Percentiles rank a stretch among this genome's conserved stretches.
Conservation (phyloP, 2,888 invertebrate species). For the Gastracanthus pulcherrimus region DNA sequence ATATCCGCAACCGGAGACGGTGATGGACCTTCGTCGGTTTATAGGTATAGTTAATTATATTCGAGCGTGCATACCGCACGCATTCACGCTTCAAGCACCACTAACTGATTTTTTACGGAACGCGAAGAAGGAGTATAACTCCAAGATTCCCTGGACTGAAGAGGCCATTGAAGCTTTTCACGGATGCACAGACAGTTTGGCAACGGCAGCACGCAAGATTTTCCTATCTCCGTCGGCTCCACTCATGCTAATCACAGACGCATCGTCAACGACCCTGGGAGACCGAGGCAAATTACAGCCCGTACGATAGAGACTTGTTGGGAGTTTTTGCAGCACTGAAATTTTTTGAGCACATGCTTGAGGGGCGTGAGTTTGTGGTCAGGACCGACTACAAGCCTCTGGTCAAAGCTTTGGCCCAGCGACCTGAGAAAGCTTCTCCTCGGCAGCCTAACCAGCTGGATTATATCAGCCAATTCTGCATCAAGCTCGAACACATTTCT, state of each 20-base stretch:
- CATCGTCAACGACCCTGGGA: not conserved
- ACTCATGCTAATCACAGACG: not conserved
- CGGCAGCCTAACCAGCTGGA: too few species aligned
- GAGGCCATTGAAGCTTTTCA: conserved; percentile 49
- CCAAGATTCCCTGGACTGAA: conserved; percentile 50
- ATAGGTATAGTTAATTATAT: too few species aligned
- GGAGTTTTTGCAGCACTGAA: conserved; percentile 60
- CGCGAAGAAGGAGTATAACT: conserved; percentile 54
- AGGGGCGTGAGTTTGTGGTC: conserved; percentile 41
- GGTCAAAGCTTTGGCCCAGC: not conserved
- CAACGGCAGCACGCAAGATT: too few species aligned
- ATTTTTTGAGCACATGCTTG: conserved; percentile 58
- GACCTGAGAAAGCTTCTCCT: not conserved
- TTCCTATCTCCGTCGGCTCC: conserved; percentile 1
- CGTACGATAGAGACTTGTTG: conserved; percentile 62
- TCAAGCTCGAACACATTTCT: too few species aligned
- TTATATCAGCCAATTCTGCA: too few species aligned
- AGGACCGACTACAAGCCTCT: conserved; percentile 54
- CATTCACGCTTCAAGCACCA: too few species aligned
- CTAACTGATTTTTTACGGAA: not conserved
- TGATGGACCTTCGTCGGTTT: too few species aligned
- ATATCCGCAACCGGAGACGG: too few species aligned
- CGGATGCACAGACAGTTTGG: conserved; percentile 38
- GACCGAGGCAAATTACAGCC: conserved; percentile 63
- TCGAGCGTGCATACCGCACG: too few species aligned